Base-by-base conservation (phyloP, 2,797 vertebrate genomes). In the Florisuga fusca region DNA sequence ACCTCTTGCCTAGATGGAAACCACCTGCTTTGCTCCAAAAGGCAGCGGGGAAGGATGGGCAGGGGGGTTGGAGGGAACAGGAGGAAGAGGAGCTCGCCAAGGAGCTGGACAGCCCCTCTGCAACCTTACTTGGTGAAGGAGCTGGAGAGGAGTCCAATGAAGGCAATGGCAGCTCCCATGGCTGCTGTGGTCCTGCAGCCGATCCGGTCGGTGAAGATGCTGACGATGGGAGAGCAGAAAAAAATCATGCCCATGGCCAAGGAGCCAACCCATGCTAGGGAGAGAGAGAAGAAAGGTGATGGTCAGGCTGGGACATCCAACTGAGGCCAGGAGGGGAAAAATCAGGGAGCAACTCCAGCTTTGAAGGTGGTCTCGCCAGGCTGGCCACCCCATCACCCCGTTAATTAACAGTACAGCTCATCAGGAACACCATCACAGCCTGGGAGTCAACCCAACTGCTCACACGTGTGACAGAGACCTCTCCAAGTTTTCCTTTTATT, bases 211-310 rank as follows among this genome's bases (percentile, higher is more conserved):
- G 99, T 99, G 98, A 99, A 99, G 98, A 99, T 99, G 97, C 99
- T 99, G 98, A 99, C 99, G 92, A 99, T 98, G 14, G 99, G 99
- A 63, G 99, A 99, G 96, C 99, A 99, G 98, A 99, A 98, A 97
- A 99, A 99, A 94, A 99, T 99, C 99, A 99, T 99, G 34, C 99
- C 99, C 99, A 99, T 99, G 83, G 99, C 98, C 77, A 99, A 96
- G 57, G 99, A 99, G 63, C 99, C 99, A 0, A 99, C 99, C 99
- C 99, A 99, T 72, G 99, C 99, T 99, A 96, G 46, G 93, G 64
- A 96, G 88, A 97, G 87, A 96, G 79, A 96, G 83, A 43, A 89
- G 83, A 84, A 71, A 91, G 50, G 73, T 0, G 8, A 54, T 2
- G 9, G 64, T 96, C 54, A 91, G 81, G 41, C 71, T 15, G 54